Evolutionary conservation across 2,797 vertebrate species (phyloP).

Genomic region (Rhabdomys pumilio): DNA sequence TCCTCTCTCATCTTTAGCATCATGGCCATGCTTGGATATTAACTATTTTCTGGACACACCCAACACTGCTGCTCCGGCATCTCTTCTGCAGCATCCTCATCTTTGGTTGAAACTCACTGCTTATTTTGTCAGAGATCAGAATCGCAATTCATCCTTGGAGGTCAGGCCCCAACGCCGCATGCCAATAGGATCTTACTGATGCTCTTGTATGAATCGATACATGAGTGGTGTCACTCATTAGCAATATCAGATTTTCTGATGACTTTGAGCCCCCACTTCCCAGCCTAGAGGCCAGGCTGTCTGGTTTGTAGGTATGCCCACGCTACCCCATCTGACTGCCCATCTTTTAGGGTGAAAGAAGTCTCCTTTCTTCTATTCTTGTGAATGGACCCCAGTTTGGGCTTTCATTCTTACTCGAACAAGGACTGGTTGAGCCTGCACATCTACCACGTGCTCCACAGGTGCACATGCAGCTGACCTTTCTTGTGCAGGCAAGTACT

Average conservation of each 20-base stretch:
- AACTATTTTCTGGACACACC: background rate
- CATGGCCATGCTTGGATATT: background rate
- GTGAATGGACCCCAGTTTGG: background rate
- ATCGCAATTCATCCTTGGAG: background rate
- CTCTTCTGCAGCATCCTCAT: background rate
- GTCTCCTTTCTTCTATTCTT: background rate
- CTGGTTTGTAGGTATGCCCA: background rate
- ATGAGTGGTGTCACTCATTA: background rate
- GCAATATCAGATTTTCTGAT: background rate
- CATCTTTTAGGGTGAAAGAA: background rate
- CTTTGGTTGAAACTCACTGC: background rate
- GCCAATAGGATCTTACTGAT: background rate
- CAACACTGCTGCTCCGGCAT: background rate
- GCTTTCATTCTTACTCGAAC: background rate
- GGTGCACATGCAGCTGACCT: background rate
- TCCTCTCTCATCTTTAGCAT: background rate
- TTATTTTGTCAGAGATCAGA: slow-evolving; percentile 5
- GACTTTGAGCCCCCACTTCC: background rate
- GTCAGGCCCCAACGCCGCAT: background rate
- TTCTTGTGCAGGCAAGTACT: background rate
- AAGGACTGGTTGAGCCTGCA: background rate
- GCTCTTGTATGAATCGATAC: background rate
- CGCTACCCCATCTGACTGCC: background rate
- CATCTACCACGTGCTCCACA: background rate
- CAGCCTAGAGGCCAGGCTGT: background rate